Evolutionary conservation across 2,113 vertebrate species (phyloP).

Genomic region (Trochalopteron elliotii): DNA sequence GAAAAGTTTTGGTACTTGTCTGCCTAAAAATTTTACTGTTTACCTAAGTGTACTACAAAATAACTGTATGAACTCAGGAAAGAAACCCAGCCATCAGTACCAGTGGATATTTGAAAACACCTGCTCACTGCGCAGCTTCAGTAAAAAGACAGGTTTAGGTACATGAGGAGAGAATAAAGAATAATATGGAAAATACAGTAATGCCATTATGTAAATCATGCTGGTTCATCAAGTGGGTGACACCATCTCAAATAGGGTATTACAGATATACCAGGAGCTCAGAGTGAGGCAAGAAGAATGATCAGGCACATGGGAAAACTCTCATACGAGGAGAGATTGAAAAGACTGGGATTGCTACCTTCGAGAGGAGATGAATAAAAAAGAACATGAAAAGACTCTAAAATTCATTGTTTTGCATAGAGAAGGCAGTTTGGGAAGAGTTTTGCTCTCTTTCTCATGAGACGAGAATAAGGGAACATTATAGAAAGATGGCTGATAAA

Average conservation of each 20-base stretch:
- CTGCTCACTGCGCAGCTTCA: neutral
- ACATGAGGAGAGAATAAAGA: neutral
- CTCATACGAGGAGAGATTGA: neutral
- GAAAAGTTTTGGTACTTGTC: neutral
- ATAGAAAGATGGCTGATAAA: neutral
- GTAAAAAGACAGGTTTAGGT: neutral
- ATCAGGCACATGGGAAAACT: neutral
- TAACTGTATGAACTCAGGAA: neutral
- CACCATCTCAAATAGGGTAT: neutral
- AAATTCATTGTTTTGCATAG: constrained; percentile 40
- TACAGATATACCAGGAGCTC: constrained; percentile 28
- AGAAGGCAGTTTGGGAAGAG: neutral
- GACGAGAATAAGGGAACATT: neutral
- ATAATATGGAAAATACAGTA: neutral
- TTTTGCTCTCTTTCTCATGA: neutral
- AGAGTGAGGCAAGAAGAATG: constrained; percentile 23
- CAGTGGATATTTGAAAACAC: neutral
- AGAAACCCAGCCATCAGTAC: neutral
- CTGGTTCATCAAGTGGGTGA: neutral
- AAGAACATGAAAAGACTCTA: neutral
- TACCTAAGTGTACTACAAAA: neutral
- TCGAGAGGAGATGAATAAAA: constrained; percentile 5
- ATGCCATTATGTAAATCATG: constrained; percentile 17
- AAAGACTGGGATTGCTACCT: constrained; percentile 16
- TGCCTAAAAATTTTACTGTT: neutral